A percentile compares a stretch with the other conserved stretches of the same genome.
Conservation (phyloP, 2,888 invertebrate species). For the Drosophila borealis region DNA sequence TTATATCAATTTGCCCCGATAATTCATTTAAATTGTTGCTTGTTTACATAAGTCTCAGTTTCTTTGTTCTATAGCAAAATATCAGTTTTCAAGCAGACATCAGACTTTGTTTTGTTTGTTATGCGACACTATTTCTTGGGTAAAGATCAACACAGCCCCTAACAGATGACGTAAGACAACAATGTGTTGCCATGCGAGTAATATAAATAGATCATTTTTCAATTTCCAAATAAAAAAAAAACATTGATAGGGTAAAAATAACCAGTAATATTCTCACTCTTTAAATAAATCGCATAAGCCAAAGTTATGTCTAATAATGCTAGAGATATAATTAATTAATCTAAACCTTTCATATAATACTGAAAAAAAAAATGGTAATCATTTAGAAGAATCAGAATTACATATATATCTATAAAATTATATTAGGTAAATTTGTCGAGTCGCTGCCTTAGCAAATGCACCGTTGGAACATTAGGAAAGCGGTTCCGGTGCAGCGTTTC, state of each 20-base stretch:
- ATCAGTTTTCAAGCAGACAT: not conserved
- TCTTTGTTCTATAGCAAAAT: not conserved
- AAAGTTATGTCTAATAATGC: no score
- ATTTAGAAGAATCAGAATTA: no score
- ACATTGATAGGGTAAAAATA: not conserved
- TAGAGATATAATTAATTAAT: no score
- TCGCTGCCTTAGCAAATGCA: conserved; percentile 86
- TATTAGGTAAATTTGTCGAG: conserved; percentile 60
- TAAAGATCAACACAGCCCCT: not conserved
- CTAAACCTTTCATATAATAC: no score
- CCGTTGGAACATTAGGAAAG: conserved; percentile 92
- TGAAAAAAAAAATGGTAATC: no score
- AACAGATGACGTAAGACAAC: conserved; percentile 15
- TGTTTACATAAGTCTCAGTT: no score
- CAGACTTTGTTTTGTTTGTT: not conserved
- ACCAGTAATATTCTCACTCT: not conserved
- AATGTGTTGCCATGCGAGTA: not conserved
- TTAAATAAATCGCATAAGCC: no score
- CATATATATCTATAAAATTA: no score
- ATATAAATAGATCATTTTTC: not conserved
- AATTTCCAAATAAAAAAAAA: not conserved
- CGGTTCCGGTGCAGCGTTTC: conserved; percentile 91
- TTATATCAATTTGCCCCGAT: no score
- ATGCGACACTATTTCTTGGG: not conserved
- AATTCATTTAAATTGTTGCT: no score